Evolutionary conservation across 2,888 invertebrate genomes (phyloP).

Genomic region (Caradrina clavipalpis): DNA sequence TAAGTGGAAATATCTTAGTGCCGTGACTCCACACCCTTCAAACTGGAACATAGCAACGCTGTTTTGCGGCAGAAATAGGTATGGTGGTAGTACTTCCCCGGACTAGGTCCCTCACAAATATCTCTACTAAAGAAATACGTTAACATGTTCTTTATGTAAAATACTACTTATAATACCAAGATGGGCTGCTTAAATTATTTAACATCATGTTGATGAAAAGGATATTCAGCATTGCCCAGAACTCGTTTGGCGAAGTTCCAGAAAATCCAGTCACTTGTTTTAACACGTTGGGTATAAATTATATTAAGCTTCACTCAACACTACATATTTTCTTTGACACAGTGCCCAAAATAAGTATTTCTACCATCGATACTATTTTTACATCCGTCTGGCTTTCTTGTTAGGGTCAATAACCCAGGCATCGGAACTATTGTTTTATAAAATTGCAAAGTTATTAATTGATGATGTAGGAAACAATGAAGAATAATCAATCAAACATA

Average conservation of each 20-base stretch:
- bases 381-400: background rate
- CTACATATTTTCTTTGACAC: slow-evolving; percentile 18
- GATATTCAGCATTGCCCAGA: slow-evolving; percentile 30
- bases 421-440: slow-evolving; percentile 32
- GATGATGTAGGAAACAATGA: slow-evolving; percentile 51
- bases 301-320: slow-evolving; percentile 12
- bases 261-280: slow-evolving; percentile 18
- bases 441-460: slow-evolving; percentile 48
- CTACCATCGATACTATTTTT: background rate
- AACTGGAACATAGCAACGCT: too few relatives aligned
- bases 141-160: background rate
- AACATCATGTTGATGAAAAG: slow-evolving; percentile 4
- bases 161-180: background rate
- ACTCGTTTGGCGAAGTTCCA: slow-evolving; percentile 52
- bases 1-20: too few relatives aligned
- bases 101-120: too few relatives aligned
- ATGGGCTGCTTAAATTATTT: slow-evolving; percentile 4
- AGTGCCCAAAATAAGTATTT: slow-evolving; percentile 22
- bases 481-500: slow-evolving; percentile 55
- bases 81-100: too few relatives aligned
- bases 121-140: background rate
- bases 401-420: slow-evolving; percentile 42
- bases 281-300: slow-evolving; percentile 33
- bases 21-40: too few relatives aligned
- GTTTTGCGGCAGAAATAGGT: too few relatives aligned